Conservation (phyloP, 2,888 invertebrate genomes). For the Amblyteles armatorius region DNA sequence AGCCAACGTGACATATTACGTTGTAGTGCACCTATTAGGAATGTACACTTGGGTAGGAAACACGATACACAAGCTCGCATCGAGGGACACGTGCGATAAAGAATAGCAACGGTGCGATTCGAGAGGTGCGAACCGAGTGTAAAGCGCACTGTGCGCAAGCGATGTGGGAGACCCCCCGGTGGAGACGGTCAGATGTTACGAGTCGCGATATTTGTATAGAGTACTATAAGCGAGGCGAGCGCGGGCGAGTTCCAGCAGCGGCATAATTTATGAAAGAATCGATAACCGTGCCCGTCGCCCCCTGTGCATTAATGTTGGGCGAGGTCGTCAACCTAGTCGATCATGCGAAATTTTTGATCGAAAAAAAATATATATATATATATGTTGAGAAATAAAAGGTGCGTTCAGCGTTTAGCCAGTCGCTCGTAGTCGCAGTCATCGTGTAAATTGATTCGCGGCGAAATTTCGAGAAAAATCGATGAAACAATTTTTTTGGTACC, state of each 20-base stretch:
- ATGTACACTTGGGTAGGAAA: neutral
- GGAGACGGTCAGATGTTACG: slow-evolving; percentile 18
- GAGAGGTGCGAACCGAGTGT: neutral
- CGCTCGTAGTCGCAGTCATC: slow-evolving; percentile 3
- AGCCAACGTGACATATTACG: neutral
- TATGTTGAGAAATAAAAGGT: neutral
- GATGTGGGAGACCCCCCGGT: slow-evolving; percentile 20
- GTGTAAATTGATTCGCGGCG: neutral
- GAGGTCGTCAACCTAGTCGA: slow-evolving; percentile 42
- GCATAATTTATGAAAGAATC: slow-evolving; percentile 69
- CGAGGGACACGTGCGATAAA: neutral
- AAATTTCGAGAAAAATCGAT: slow-evolving; percentile 4
- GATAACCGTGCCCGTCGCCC: slow-evolving; percentile 42
- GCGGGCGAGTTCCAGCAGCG: slow-evolving; percentile 31
- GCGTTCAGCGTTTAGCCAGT: slow-evolving; percentile 20
- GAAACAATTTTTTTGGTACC: neutral
- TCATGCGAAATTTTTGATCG: slow-evolving; percentile 16
- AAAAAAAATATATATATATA: neutral
- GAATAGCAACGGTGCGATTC: neutral
- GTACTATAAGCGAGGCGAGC: slow-evolving; percentile 14
- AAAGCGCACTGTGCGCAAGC: neutral
- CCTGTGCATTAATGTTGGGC: slow-evolving; percentile 42
- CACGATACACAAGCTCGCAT: neutral
- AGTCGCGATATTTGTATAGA: slow-evolving; percentile 25
- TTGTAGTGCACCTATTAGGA: neutral